Percentiles rank a stretch among this genome's conserved stretches.
Conservation (phyloP, 2,797 vertebrate genomes). For the Chromis chromis region DNA sequence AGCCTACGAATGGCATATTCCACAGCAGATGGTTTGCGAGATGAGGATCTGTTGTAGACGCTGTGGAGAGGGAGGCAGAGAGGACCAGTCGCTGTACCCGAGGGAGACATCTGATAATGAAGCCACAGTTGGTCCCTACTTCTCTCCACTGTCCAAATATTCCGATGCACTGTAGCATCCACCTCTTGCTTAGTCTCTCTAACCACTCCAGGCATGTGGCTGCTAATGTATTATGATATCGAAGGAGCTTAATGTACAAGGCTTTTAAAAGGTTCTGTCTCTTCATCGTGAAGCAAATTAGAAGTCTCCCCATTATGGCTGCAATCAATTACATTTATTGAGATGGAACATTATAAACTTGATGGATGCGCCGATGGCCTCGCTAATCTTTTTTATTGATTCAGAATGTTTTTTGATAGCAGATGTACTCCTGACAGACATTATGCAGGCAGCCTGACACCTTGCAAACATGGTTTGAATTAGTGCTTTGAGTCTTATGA, state of each 20-base stretch:
- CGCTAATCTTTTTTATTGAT: constrained; percentile 15
- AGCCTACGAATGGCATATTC: constrained; percentile 38
- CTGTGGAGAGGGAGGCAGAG: background rate
- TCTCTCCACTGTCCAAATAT: constrained; percentile 7
- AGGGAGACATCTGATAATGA: constrained; percentile 34
- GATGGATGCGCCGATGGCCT: constrained; percentile 16
- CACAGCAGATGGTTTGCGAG: constrained; percentile 55
- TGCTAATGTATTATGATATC: constrained; percentile 7
- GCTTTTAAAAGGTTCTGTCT: constrained; percentile 31
- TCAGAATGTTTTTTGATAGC: constrained; percentile 8
- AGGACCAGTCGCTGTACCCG: constrained; percentile 20
- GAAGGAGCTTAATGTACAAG: constrained; percentile 17
- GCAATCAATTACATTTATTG: constrained; percentile 37
- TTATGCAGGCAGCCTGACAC: background rate
- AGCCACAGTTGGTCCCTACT: background rate
- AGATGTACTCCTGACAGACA: constrained; percentile 1
- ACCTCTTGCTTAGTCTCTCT: constrained; percentile 7
- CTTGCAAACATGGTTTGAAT: constrained; percentile 16
- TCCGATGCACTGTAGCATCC: background rate
- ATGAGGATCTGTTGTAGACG: constrained; percentile 29
- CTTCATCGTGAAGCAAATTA: constrained; percentile 37
- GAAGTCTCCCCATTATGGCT: constrained; percentile 20
- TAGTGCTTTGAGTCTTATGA: background rate
- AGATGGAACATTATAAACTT: constrained; percentile 25
- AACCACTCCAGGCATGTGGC: background rate